Conservation (phyloP, 2,113 vertebrate genomes). For the Nibea albiflora region DNA sequence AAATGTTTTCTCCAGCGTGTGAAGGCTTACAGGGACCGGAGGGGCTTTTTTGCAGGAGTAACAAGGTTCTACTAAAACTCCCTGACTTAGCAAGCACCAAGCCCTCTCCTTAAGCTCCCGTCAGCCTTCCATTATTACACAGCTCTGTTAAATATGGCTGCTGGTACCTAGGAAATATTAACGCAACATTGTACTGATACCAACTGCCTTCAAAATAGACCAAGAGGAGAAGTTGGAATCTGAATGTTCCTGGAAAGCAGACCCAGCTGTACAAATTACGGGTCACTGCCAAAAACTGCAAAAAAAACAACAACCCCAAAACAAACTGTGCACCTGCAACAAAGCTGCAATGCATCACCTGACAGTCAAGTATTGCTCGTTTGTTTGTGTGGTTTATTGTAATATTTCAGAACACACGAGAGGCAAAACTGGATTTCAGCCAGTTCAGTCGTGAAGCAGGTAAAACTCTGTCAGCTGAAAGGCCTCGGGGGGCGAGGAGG, state of each 20-base stretch:
- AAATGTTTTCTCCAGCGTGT: slow-evolving; percentile 14
- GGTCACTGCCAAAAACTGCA: background rate
- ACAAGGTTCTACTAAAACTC: slow-evolving; percentile 11
- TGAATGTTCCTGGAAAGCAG: background rate
- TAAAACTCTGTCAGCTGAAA: slow-evolving; percentile 25
- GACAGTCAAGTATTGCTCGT: slow-evolving; percentile 47
- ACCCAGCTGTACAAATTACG: background rate
- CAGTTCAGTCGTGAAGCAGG: slow-evolving; percentile 16
- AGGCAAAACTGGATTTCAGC: slow-evolving; percentile 13
- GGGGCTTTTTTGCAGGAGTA: slow-evolving; percentile 30
- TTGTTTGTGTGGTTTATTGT: slow-evolving; percentile 26
- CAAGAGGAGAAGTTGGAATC: slow-evolving; percentile 12
- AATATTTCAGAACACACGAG: background rate
- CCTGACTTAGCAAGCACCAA: slow-evolving; percentile 54
- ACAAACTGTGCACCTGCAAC: background rate
- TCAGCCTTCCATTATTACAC: background rate
- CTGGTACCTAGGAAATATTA: slow-evolving; percentile 32
- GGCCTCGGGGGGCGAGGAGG: slow-evolving; percentile 4
- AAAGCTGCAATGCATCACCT: background rate
- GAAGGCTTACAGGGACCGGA: slow-evolving; percentile 19
- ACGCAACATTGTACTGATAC: background rate
- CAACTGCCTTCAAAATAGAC: slow-evolving; percentile 31
- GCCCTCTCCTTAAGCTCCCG: slow-evolving; percentile 15
- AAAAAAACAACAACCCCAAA: background rate
- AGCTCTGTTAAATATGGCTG: slow-evolving; percentile 10